A percentile compares a stretch with the other conserved stretches of the same genome.
Conservation (phyloP, 2,888 invertebrate genomes). For the Drosophila kanekoi region DNA sequence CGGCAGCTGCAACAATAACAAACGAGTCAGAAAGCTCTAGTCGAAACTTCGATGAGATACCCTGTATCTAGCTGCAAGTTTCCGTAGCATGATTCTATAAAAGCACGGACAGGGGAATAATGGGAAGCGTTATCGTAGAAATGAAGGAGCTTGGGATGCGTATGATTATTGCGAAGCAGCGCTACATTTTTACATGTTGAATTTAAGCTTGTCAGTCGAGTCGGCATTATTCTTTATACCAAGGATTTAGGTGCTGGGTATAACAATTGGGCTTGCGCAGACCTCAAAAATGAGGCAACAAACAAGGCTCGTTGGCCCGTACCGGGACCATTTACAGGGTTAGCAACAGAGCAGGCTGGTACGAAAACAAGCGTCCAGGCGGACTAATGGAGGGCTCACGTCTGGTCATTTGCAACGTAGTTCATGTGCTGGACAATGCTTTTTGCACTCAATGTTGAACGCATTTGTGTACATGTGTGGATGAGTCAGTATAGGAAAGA, state of each 20-base stretch:
- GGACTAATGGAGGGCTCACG: constrained; percentile 73
- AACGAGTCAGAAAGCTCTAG: not conserved
- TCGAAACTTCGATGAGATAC: not conserved
- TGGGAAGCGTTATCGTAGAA: too few species aligned
- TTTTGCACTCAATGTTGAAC: constrained; percentile 74
- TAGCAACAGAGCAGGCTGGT: constrained; percentile 15
- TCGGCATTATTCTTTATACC: not conserved
- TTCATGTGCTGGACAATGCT: constrained; percentile 78
- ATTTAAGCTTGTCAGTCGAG: not conserved
- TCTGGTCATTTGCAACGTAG: constrained; percentile 80
- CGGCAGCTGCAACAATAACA: constrained; percentile 33
- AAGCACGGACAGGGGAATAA: too few species aligned
- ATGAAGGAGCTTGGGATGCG: too few species aligned
- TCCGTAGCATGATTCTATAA: too few species aligned
- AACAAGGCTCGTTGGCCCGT: constrained; percentile 58
- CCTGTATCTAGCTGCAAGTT: not conserved
- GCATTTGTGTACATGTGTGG: constrained; percentile 29
- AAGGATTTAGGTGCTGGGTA: constrained; percentile 27
- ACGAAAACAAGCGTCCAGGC: constrained; percentile 29
- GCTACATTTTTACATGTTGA: too few species aligned
- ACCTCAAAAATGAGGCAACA: constrained; percentile 56
- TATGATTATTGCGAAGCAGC: too few species aligned
- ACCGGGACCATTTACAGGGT: constrained; percentile 42
- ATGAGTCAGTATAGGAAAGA: not conserved
- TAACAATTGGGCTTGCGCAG: constrained; percentile 26